Conservation (phyloP, 1,140 invertebrate genomes). For the Brachionus manjavacas region DNA sequence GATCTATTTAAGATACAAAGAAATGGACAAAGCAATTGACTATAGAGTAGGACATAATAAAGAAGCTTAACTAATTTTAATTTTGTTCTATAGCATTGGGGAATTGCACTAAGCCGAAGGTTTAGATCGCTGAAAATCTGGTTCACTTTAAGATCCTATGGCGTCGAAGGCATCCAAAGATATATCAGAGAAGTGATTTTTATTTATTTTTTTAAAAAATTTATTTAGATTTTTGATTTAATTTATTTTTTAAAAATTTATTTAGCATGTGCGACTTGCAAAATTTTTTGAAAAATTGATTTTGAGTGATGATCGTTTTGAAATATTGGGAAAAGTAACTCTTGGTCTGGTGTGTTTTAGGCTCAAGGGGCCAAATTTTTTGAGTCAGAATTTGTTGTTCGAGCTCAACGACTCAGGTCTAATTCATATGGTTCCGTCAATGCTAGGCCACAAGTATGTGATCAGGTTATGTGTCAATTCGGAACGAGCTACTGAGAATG, state of each 20-base stretch:
- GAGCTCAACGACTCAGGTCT: constrained; percentile 91
- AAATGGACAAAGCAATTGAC: constrained; percentile 84
- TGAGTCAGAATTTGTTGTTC: constrained; percentile 76
- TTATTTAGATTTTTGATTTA: not conserved
- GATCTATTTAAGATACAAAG: constrained; percentile 92
- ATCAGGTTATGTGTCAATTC: constrained; percentile 80
- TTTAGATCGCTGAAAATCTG: constrained; percentile 91
- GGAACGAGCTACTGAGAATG: constrained; percentile 77
- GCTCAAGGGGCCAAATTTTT: constrained; percentile 60
- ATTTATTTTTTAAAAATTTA: not conserved
- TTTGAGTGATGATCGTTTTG: constrained; percentile 78
- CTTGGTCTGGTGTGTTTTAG: constrained; percentile 86
- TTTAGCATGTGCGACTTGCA: constrained; percentile 75
- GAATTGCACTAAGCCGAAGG: constrained; percentile 84
- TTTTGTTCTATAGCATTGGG: constrained; percentile 51
- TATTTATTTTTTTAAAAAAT: not conserved
- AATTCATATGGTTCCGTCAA: constrained; percentile 93
- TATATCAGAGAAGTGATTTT: constrained; percentile 68
- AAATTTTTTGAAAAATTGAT: constrained; percentile 85
- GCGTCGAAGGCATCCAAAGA: constrained; percentile 82
- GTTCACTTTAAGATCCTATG: constrained; percentile 91
- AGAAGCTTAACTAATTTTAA: not conserved
- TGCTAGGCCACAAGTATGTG: constrained; percentile 71
- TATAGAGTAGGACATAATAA: constrained; percentile 62
- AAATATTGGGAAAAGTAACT: constrained; percentile 88